Conservation (phyloP, 35 echinoderm and acorn worm genomes). For the Heliocidaris erythrogramma region DNA sequence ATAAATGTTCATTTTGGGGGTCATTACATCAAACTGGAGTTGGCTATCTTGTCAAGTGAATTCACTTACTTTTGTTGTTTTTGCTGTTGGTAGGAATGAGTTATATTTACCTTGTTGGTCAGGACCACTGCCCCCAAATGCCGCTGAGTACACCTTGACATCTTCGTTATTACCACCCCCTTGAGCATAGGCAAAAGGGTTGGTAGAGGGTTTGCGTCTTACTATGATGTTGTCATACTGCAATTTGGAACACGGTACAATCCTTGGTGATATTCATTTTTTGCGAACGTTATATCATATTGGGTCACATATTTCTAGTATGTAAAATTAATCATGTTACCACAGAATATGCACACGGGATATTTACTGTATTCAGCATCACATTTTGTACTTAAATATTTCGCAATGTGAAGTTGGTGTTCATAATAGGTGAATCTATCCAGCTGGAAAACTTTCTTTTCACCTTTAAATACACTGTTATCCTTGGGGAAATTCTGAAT, state of each 20-base stretch:
- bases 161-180: background rate
- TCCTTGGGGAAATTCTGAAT: no score
- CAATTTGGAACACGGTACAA: background rate
- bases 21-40: no score
- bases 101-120: constrained; percentile 8
- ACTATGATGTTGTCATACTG: constrained; percentile 87
- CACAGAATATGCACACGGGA: background rate
- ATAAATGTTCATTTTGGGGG: no score
- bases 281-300: background rate
- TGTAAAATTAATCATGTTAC: background rate
- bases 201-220: constrained; percentile 42
- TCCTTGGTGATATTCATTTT: background rate
- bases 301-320: background rate
- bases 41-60: no score
- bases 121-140: constrained; percentile 57
- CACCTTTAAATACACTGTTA: no score
- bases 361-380: background rate
- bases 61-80: no score
- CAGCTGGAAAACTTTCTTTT: no score
- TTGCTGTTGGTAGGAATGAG: no score
- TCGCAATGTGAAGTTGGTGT: background rate
- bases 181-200: constrained; percentile 58
- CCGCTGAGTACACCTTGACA: constrained; percentile 56
- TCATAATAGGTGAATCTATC: no score
- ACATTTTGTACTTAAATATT: background rate